A percentile compares a stretch with the other conserved stretches of the same genome.
Evolutionary conservation across 2,888 invertebrate species (phyloP).

Genomic region (Pseudococcus jackbeardsleyi): DNA sequence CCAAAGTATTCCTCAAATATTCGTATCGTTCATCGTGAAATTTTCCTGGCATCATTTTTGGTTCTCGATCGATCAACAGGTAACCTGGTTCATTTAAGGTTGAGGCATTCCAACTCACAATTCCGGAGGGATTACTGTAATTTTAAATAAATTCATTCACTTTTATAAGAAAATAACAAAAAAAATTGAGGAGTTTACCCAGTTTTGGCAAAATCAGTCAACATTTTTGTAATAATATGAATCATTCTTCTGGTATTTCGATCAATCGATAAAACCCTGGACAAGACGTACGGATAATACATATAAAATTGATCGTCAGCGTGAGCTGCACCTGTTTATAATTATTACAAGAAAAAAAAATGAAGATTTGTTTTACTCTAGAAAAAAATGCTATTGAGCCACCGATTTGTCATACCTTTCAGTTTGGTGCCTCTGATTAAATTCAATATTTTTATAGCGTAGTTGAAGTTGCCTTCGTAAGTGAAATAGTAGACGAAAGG

Average conservation of each 20-base stretch:
- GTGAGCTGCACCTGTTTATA: neutral
- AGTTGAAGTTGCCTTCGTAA: neutral
- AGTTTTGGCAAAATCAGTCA: constrained; percentile 8
- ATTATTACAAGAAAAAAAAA: neutral
- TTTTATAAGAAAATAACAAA: neutral
- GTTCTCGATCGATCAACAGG: neutral
- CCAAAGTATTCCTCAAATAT: constrained; percentile 32
- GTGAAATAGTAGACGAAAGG: neutral
- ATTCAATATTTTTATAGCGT: neutral
- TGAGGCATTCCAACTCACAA: neutral
- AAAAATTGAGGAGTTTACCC: neutral
- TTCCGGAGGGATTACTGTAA: constrained; percentile 11
- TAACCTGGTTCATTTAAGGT: neutral
- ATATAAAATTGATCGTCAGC: constrained; percentile 13
- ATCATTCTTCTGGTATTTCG: neutral
- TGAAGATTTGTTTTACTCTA: neutral
- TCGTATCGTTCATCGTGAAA: neutral
- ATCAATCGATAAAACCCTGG: neutral
- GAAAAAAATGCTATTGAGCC: neutral
- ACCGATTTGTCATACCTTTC: neutral
- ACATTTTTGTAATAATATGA: neutral
- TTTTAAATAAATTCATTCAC: neutral
- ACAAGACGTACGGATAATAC: neutral
- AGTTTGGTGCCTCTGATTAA: neutral
- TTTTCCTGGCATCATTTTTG: constrained; percentile 3